Percentiles rank a stretch among this genome's conserved stretches.
These are phyloP conservation scores for Agrilus biguttatus DNA, from an alignment of 2,888 invertebrate species.

Conservation along the genomic window DNA sequence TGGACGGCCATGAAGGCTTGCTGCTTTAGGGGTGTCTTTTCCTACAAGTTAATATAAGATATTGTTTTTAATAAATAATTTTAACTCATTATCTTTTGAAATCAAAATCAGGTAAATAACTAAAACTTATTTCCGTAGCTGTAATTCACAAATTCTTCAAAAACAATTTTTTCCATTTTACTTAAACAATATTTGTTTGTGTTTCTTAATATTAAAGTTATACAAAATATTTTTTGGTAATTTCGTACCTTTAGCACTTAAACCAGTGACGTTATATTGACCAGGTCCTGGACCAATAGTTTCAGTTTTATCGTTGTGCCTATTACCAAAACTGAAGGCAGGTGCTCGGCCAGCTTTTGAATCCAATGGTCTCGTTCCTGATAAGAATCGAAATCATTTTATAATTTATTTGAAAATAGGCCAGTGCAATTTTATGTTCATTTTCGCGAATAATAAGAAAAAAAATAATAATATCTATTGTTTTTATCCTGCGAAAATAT, in stretches of 20 bases:
- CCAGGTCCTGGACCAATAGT: conserved; percentile 77
- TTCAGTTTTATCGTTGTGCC: conserved; percentile 39
- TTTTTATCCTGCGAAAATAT: no score
- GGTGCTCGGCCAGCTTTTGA: conserved; percentile 66
- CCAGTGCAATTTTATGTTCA: no score
- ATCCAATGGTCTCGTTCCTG: conserved; percentile 59
- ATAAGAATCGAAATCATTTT: conserved; percentile 6
- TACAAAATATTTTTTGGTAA: not conserved
- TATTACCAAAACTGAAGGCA: conserved; percentile 68
- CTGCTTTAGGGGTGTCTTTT: conserved; percentile 61
- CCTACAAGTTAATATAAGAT: conserved; percentile 33
- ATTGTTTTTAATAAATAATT: not conserved
- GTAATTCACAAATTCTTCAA: no score
- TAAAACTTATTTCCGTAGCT: no score
- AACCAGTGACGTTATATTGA: conserved; percentile 76
- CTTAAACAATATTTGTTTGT: no score
- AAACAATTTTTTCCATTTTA: no score
- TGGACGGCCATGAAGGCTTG: conserved; percentile 67
- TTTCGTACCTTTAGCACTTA: conserved; percentile 61
- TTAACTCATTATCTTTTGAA: no score
- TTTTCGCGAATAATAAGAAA: not conserved
- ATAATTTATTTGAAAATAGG: no score
- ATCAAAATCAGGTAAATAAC: no score
- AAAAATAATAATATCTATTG: not conserved
- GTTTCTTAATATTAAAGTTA: no score